Percentiles rank a stretch among this genome's conserved stretches.
Evolutionary conservation across 2,888 invertebrate species (phyloP).

Genomic region (Parascotia fuliginaria): DNA sequence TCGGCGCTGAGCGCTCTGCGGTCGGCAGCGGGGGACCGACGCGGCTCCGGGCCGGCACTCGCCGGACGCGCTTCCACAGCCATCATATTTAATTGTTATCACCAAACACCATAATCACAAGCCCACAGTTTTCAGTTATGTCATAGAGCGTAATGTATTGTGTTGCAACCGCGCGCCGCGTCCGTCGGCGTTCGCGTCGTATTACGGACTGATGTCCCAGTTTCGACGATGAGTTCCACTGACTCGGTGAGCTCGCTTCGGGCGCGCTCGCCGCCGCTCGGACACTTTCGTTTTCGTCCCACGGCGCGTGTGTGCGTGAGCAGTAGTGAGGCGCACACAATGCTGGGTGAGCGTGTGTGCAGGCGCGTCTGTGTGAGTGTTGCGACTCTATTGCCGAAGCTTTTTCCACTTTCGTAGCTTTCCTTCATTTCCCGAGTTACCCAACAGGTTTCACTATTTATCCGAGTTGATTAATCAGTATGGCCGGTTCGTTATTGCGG

Average conservation of each 20-base stretch:
- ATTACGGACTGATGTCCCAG: constrained; percentile 88
- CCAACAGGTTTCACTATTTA: constrained; percentile 71
- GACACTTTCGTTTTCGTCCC: constrained; percentile 85
- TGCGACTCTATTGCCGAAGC: constrained; percentile 60
- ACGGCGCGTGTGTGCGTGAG: constrained; percentile 54
- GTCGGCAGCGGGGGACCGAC: constrained; percentile 63
- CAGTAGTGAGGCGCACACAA: too few relatives aligned
- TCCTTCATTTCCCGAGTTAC: constrained; percentile 80
- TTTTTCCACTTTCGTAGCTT: constrained; percentile 84
- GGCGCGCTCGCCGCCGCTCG: constrained; percentile 79
- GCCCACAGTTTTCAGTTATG: constrained; percentile 75
- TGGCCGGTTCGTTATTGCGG: constrained; percentile 32
- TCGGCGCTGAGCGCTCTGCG: constrained; percentile 72
- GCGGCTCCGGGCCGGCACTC: constrained; percentile 66
- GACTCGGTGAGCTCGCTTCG: constrained; percentile 85
- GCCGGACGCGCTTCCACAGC: constrained; percentile 81
- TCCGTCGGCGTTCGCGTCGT: constrained; percentile 81
- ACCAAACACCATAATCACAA: constrained; percentile 79
- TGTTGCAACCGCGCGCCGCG: constrained; percentile 65
- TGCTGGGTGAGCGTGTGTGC: too few relatives aligned
- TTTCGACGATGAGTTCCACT: constrained; percentile 85
- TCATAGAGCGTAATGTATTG: constrained; percentile 75
- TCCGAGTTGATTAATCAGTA: constrained; percentile 52
- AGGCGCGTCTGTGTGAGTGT: constrained; percentile 32
- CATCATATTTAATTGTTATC: constrained; percentile 80